phyloP scores from a whole-genome alignment of 2,113 vertebrate species.

The Caretta caretta region DNA sequence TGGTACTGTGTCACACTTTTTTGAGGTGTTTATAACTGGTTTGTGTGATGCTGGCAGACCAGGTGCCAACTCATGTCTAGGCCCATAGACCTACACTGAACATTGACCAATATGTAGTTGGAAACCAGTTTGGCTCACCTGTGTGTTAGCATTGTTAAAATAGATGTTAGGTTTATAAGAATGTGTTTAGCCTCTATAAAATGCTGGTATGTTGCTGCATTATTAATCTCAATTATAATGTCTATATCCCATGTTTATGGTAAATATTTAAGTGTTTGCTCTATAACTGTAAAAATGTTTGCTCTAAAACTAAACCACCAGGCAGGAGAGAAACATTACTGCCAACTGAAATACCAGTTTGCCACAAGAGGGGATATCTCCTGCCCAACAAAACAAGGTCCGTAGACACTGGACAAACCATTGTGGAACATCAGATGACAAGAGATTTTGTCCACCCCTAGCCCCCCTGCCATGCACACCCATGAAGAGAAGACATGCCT shows the following conservation, averaged over 20 bases:
- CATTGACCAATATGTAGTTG: not conserved
- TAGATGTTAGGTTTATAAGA: not conserved
- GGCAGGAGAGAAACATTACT: not conserved
- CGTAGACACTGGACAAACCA: not conserved
- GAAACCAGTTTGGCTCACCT: not conserved
- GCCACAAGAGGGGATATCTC: not conserved
- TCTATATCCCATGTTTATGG: too few species aligned
- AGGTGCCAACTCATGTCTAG: not conserved
- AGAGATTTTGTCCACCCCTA: not conserved
- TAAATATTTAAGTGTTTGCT: not conserved
- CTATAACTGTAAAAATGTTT: not conserved
- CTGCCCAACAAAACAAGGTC: not conserved
- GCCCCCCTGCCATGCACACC: too few species aligned
- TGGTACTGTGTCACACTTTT: not conserved
- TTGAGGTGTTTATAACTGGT: not conserved
- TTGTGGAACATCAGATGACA: not conserved
- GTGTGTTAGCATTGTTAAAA: not conserved
- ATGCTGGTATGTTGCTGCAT: not conserved
- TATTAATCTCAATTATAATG: not conserved
- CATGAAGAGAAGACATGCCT: not conserved
- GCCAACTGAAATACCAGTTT: not conserved
- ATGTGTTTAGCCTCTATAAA: not conserved
- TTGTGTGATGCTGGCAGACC: not conserved
- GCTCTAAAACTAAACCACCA: not conserved
- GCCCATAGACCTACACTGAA: too few species aligned